Evolutionary conservation across 1,140 invertebrate species (phyloP).

Genomic region (Drosophila kikkawai): DNA sequence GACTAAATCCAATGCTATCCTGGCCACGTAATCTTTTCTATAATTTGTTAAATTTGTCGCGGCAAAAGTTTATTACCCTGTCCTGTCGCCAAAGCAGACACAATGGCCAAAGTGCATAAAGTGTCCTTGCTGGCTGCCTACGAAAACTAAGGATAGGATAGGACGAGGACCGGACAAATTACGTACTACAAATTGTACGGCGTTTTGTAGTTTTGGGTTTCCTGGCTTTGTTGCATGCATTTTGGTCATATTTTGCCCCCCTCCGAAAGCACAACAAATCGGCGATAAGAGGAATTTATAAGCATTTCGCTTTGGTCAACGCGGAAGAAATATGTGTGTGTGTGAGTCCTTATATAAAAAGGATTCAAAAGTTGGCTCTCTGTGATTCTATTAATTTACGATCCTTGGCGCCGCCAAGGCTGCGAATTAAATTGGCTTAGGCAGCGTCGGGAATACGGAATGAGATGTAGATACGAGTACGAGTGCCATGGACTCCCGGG

Average conservation of each 20-base stretch:
- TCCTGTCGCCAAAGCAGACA: slow-evolving; percentile 67
- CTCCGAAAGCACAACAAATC: slow-evolving; percentile 45
- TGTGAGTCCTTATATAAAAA: slow-evolving; percentile 43
- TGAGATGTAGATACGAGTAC: slow-evolving; percentile 41
- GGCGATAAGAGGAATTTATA: slow-evolving; percentile 80
- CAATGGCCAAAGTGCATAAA: slow-evolving; percentile 75
- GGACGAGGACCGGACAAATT: slow-evolving; percentile 55
- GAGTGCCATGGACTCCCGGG: slow-evolving; percentile 1
- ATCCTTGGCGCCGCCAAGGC: slow-evolving; percentile 59
- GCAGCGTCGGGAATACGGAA: slow-evolving; percentile 48
- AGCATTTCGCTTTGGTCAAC: slow-evolving; percentile 59
- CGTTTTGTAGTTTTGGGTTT: slow-evolving; percentile 17
- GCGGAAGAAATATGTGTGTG: slow-evolving; percentile 51
- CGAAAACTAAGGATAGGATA: slow-evolving; percentile 5
- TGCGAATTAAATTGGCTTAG: slow-evolving; percentile 80
- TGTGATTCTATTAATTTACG: slow-evolving; percentile 81
- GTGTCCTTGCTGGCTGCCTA: slow-evolving; percentile 61
- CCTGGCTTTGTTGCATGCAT: slow-evolving; percentile 58
- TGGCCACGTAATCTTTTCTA: slow-evolving; percentile 79
- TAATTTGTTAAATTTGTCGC: slow-evolving; percentile 83
- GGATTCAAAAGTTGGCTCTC: slow-evolving; percentile 60
- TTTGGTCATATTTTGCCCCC: slow-evolving; percentile 65
- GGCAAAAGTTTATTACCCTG: slow-evolving; percentile 79
- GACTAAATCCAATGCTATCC: slow-evolving; percentile 20
- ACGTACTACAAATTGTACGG: slow-evolving; percentile 76